phyloP scores from a whole-genome alignment of 1,140 invertebrate genomes.

The Sitobion miscanthi region DNA sequence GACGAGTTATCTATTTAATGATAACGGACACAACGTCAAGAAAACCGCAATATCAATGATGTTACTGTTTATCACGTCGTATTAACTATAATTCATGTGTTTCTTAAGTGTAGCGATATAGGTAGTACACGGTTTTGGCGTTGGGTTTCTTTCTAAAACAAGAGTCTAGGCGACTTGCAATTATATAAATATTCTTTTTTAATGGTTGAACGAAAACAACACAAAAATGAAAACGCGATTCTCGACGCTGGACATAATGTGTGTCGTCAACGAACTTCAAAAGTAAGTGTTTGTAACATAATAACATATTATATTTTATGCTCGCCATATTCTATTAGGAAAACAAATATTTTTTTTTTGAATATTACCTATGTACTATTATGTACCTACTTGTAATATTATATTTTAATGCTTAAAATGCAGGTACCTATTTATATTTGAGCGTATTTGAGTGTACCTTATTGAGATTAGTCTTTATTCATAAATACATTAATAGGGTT shows the following conservation, averaged over 20 bases:
- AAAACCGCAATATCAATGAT: background rate
- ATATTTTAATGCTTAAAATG: background rate
- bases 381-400: background rate
- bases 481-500: background rate
- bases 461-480: background rate
- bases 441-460: background rate
- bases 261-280: slow-evolving; percentile 83
- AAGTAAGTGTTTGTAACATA: slow-evolving; percentile 67
- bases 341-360: background rate
- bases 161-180: background rate
- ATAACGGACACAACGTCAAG: background rate
- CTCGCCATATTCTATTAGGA: background rate
- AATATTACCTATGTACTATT: too few species aligned
- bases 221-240: slow-evolving; percentile 87
- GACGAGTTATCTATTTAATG: background rate
- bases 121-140: background rate
- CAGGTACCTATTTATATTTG: background rate
- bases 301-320: background rate
- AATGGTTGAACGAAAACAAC: background rate
- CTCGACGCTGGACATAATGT: slow-evolving; percentile 89
- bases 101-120: background rate
- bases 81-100: background rate
- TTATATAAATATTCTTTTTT: background rate
- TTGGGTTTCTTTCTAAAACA: background rate
- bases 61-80: background rate